Conservation (phyloP, 2,113 vertebrate species). For the Psittacula cyanocephala region DNA sequence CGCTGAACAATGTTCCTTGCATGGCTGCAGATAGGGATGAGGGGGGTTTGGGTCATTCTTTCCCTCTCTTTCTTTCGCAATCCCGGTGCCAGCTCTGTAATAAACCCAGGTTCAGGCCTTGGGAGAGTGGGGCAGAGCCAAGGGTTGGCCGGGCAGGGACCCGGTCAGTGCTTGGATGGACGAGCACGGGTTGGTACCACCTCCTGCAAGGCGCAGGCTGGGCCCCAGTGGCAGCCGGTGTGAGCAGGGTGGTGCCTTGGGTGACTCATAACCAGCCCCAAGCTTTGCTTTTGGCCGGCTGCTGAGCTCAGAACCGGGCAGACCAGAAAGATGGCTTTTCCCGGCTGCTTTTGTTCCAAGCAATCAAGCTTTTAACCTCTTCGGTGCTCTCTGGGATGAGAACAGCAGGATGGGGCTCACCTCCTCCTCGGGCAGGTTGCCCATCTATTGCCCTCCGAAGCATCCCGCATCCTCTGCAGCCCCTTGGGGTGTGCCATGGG, state of each 20-base stretch:
- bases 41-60: slow-evolving; percentile 49
- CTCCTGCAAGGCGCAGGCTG: background rate
- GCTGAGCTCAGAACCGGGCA: background rate
- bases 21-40: slow-evolving; percentile 83
- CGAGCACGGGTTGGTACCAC: background rate
- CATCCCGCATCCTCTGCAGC: rapidly evolving
- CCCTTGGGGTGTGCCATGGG: background rate
- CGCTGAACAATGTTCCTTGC: slow-evolving; percentile 87
- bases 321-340: background rate
- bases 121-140: background rate
- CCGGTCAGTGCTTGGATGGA: background rate
- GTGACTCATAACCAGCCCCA: background rate
- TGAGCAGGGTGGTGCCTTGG: background rate
- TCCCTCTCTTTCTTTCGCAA: background rate
- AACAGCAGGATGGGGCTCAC: background rate
- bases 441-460: background rate
- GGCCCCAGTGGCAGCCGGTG: background rate
- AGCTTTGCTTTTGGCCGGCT: background rate
- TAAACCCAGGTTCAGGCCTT: background rate
- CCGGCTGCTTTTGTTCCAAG: background rate
- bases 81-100: background rate
- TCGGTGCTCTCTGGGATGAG: background rate
- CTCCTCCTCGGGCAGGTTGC: background rate
- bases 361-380: background rate
- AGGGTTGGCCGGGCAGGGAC: background rate